phyloP scores from a whole-genome alignment of 1,140 invertebrate species.

The Bombus consobrinus region DNA sequence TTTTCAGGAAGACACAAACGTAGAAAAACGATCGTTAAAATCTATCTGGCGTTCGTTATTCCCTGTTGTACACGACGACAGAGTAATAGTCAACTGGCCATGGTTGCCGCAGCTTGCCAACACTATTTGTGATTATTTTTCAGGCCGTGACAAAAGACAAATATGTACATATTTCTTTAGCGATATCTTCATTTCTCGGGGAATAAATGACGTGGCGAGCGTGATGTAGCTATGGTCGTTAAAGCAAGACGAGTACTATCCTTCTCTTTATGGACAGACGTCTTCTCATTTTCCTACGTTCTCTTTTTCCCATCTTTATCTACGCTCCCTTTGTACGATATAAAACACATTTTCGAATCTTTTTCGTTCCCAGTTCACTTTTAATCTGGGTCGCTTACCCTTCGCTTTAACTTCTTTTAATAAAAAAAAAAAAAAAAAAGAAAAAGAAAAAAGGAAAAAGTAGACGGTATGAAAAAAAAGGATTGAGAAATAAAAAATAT shows the following conservation, averaged over 20 bases:
- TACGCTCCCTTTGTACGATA: not conserved
- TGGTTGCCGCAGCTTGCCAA: not conserved
- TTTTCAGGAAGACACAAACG: not conserved
- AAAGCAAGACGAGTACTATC: slow-evolving; percentile 28
- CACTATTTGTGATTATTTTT: slow-evolving; percentile 3
- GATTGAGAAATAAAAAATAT: not conserved
- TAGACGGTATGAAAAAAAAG: too few relatives aligned
- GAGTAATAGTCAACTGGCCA: too few relatives aligned
- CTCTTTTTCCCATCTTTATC: not conserved
- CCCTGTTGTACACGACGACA: too few relatives aligned
- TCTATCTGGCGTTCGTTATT: not conserved
- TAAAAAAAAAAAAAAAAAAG: not conserved
- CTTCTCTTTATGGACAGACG: slow-evolving; percentile 30
- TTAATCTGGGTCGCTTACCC: slow-evolving; percentile 40
- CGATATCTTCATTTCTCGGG: slow-evolving; percentile 1
- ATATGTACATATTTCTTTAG: slow-evolving; percentile 6
- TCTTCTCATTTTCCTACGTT: slow-evolving; percentile 41
- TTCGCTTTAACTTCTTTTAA: not conserved
- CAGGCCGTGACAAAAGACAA: not conserved
- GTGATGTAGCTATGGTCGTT: slow-evolving; percentile 32
- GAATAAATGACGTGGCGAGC: slow-evolving; percentile 38
- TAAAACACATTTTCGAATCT: slow-evolving; percentile 22
- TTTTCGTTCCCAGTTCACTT: not conserved
- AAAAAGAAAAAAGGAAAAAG: not conserved
- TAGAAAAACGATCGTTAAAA: slow-evolving; percentile 11